Base-by-base conservation (phyloP, 2,113 vertebrate species). In the Solea senegalensis region DNA sequence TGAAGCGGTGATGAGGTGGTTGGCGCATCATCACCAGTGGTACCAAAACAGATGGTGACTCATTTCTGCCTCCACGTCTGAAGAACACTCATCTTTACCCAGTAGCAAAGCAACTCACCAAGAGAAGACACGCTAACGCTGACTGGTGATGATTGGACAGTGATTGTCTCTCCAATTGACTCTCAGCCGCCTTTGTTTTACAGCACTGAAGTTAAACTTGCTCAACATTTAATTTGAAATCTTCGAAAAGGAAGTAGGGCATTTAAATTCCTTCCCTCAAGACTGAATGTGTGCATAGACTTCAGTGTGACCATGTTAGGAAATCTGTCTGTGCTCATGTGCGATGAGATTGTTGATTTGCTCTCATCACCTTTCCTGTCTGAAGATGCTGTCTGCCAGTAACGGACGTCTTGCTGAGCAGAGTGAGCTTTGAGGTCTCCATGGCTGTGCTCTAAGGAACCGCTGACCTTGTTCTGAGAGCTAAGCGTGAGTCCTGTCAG, bases 381-480 rank as follows among this genome's bases (percentile, higher is more conserved):
- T 48, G 4, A 28, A 26, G 54, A 72, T 51, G 46, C 11, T 64
- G 69, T 48, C 72, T 83, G 34, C 73, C 75, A 74, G 70, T 82
- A 77, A 49, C 4, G 8, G 58, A 81, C n/a, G 8, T 53, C 46
- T 10, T 66, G 59, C 74, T 76, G 72, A 77, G 66, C 16, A 48
- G 34, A 34, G 34, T 34, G 55, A 50, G 62, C 65, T 26, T 46
- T 52, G 15, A 76, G 64, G 69, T 76, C 46, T 82, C 62, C 40
- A 27, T 13, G 61, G 62, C 48, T 53, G 46, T 8, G 65, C 78
- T 82, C 54, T 70, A 16, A 78, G 74, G 74, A 72, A 71, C 16
- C 15, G 16, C 71, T 76, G 72, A 80, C 84, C 84, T 77, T 82
- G 69, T 74, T 81, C 44, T 69, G 53, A 69, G 64, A 76, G 41